Evolutionary conservation across 2,113 vertebrate species (phyloP).

Genomic region (Siniperca chuatsi): DNA sequence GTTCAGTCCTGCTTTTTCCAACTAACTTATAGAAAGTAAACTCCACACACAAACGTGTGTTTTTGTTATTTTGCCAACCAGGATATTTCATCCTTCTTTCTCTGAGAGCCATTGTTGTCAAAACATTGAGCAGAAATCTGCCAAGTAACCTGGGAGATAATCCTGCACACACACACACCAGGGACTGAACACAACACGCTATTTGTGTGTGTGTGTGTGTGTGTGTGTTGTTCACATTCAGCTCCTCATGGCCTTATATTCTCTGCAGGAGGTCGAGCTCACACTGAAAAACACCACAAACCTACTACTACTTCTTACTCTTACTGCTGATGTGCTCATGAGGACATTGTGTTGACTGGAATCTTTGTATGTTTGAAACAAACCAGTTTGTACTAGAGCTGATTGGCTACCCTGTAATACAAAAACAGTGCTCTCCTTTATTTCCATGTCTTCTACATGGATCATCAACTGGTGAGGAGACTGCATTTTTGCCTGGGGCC

Average conservation of each 20-base stretch:
- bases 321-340: not conserved
- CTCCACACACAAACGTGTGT: not conserved
- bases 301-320: not conserved
- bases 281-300: not conserved
- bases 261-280: conserved; percentile 2
- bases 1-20: not conserved
- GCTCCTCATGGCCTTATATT: not conserved
- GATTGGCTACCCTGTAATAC: too few species aligned
- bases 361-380: too few species aligned
- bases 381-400: too few species aligned
- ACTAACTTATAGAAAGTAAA: too few species aligned
- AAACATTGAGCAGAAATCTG: conserved; percentile 35
- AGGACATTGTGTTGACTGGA: not conserved
- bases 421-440: too few species aligned
- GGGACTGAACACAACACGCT: not conserved
- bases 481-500: too few species aligned
- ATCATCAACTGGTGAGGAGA: too few species aligned
- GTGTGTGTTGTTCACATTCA: not conserved
- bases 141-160: conserved; percentile 69
- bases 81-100: not conserved
- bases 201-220: not conserved
- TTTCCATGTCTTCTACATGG: too few species aligned
- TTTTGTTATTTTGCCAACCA: not conserved
- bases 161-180: conserved; percentile 17
- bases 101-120: conserved; percentile 31